These are phyloP conservation scores for Bos indicus DNA, from an alignment of 2,113 vertebrate genomes.

Conservation along the genomic window DNA sequence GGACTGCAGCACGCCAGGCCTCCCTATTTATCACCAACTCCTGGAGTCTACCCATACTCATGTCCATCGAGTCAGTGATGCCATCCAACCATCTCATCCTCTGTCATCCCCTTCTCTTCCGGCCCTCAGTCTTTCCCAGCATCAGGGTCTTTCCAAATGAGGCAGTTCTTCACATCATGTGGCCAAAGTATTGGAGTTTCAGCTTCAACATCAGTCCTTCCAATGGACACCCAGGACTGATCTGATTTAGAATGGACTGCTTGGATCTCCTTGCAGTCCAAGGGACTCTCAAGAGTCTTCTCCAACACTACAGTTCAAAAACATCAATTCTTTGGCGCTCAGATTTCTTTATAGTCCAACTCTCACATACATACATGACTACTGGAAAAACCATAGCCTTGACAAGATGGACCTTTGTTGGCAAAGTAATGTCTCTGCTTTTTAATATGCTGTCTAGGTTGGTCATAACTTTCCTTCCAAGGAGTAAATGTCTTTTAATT, in stretches of 20 bases:
- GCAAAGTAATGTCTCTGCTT: neutral
- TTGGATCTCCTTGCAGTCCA: neutral
- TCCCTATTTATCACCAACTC: neutral
- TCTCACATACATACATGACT: neutral
- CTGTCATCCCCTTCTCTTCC: neutral
- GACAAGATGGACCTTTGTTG: fast-evolving
- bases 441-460: neutral
- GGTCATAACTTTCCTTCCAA: neutral
- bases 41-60: neutral
- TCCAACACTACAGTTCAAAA: neutral
- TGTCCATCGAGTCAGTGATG: neutral
- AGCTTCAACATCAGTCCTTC: neutral
- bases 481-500: neutral
- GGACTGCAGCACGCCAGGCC: neutral
- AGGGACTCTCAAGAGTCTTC: neutral
- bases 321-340: fast-evolving
- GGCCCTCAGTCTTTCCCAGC: neutral
- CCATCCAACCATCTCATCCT: neutral
- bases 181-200: neutral
- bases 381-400: neutral
- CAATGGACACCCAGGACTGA: neutral
- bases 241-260: neutral
- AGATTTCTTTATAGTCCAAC: neutral
- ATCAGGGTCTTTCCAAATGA: neutral
- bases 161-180: fast-evolving